phyloP scores from a whole-genome alignment of 2,113 vertebrate species.

The Mionectes macconnelli region DNA sequence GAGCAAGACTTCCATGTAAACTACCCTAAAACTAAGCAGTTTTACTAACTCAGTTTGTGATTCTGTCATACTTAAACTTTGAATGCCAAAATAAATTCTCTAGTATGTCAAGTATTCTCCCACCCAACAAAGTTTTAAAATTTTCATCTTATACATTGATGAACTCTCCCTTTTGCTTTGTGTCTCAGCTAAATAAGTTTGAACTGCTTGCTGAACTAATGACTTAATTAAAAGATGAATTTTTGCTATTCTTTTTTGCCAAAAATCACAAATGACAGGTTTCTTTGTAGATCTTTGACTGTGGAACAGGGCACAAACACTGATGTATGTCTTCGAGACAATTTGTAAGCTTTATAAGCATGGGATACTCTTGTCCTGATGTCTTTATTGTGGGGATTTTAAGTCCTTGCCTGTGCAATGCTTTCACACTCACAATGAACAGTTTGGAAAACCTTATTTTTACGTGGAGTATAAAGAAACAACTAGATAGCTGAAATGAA shows the following conservation, averaged over 20 bases:
- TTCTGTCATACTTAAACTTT: neutral
- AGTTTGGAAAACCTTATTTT: neutral
- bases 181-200: no score
- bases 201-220: neutral
- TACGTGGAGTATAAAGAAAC: neutral
- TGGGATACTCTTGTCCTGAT: neutral
- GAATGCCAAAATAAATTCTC: neutral
- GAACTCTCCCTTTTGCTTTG: neutral
- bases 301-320: neutral
- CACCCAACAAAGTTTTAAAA: neutral
- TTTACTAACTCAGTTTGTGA: neutral
- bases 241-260: neutral
- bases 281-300: neutral
- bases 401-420: neutral
- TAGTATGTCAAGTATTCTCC: neutral
- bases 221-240: neutral
- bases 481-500: neutral
- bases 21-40: neutral
- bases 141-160: accelerated
- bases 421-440: neutral
- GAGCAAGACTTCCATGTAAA: neutral
- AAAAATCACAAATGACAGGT: neutral
- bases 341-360: neutral
- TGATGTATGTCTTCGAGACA: neutral
- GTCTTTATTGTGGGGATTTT: neutral